phyloP scores from a whole-genome alignment of 2,113 vertebrate species.

The Mastomys coucha region DNA sequence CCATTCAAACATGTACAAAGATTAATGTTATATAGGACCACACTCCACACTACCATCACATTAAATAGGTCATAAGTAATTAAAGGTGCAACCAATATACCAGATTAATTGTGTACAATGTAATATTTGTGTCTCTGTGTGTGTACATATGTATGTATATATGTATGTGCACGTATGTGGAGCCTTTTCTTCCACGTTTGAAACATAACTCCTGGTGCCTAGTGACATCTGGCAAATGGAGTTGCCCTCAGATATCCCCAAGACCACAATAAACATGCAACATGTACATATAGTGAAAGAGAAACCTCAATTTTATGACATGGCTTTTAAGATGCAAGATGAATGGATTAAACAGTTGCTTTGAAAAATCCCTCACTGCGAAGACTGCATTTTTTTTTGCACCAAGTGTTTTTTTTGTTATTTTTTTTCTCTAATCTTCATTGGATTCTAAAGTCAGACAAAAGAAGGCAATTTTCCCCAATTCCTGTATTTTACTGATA shows the following conservation, averaged over 20 bases:
- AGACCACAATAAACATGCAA: conserved; percentile 79
- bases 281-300: conserved; percentile 76
- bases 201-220: conserved; percentile 69
- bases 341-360: conserved; percentile 75
- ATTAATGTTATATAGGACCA: neutral
- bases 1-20: neutral
- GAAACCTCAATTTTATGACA: conserved; percentile 69
- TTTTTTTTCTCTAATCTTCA: neutral
- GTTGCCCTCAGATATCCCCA: conserved; percentile 79
- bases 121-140: neutral
- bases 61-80: neutral
- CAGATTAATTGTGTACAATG: neutral
- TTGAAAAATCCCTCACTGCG: neutral
- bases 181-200: conserved; percentile 21
- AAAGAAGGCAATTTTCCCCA: conserved; percentile 36
- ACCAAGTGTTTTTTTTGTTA: neutral
- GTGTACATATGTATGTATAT: neutral
- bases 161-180: neutral
- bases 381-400: conserved; percentile 40
- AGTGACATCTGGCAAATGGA: conserved; percentile 78
- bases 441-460: conserved; percentile 39
- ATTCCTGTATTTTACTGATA: conserved; percentile 58
- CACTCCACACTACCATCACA: neutral
- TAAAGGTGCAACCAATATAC: neutral
- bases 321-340: conserved; percentile 72